These are phyloP conservation scores for Ectobius pallidus DNA, from an alignment of 2,888 invertebrate genomes.

Conservation along the genomic window DNA sequence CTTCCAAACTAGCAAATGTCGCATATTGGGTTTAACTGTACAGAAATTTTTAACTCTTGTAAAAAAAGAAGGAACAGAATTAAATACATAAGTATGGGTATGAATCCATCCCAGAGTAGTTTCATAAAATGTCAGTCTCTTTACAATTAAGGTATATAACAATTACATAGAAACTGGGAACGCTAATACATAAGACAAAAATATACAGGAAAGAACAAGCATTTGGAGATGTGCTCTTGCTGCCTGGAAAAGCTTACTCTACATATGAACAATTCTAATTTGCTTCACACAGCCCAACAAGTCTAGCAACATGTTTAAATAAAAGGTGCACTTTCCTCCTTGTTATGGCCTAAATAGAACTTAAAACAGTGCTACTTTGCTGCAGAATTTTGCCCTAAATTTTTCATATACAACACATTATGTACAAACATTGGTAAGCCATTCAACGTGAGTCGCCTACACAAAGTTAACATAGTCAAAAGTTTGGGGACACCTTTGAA, in stretches of 20 bases:
- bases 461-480: constrained; percentile 34
- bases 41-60: not conserved
- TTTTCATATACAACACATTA: constrained; percentile 44
- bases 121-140: constrained; percentile 30
- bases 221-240: constrained; percentile 17
- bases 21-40: constrained; percentile 2
- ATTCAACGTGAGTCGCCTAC: constrained; percentile 44
- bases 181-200: constrained; percentile 8
- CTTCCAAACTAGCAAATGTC: constrained; percentile 21
- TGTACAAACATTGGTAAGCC: constrained; percentile 44
- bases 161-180: constrained; percentile 14
- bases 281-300: constrained; percentile 40
- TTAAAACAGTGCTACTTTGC: constrained; percentile 35
- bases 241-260: constrained; percentile 33
- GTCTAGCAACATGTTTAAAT: constrained; percentile 38
- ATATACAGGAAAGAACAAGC: constrained; percentile 29
- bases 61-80: not conserved
- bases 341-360: constrained; percentile 18
- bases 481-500: constrained; percentile 24
- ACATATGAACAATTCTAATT: constrained; percentile 36
- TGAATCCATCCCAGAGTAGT: constrained; percentile 27
- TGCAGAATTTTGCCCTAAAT: constrained; percentile 33
- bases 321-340: constrained; percentile 33
- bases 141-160: constrained; percentile 27
- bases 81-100: constrained; percentile 19